Percentiles rank a stretch among this genome's conserved stretches.
phyloP scores from a whole-genome alignment of 2,113 vertebrate genomes.

The Ranitomeya imitator region DNA sequence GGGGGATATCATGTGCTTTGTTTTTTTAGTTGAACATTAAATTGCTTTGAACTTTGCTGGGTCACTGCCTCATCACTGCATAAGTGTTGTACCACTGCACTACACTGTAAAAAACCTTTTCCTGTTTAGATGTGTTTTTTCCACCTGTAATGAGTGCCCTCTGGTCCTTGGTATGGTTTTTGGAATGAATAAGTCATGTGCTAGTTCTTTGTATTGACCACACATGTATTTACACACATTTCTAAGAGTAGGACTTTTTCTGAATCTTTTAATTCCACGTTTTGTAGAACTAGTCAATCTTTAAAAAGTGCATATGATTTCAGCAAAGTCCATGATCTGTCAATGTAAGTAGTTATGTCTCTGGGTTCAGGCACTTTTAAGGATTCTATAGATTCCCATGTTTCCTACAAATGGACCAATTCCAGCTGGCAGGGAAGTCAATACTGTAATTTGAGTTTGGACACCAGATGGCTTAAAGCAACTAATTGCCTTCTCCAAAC shows the following conservation, averaged over 20 bases:
- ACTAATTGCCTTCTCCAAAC: slow-evolving; percentile 51
- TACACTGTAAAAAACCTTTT: no score
- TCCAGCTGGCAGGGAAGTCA: slow-evolving; percentile 50
- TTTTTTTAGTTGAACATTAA: no score
- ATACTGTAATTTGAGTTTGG: slow-evolving; percentile 48
- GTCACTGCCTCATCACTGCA: no score
- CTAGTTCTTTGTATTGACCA: no score
- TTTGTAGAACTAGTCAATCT: background rate
- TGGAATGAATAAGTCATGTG: no score
- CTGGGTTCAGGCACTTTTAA: background rate
- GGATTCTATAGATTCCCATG: slow-evolving; percentile 17
- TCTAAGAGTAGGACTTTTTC: background rate
- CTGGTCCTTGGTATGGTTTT: no score
- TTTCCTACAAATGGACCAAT: slow-evolving; percentile 29
- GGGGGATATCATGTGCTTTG: no score
- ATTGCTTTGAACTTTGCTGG: no score
- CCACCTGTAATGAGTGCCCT: no score
- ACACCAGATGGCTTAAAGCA: slow-evolving; percentile 47
- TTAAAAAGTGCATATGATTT: background rate
- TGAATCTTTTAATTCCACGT: background rate
- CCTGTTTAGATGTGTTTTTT: no score
- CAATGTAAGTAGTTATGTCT: background rate
- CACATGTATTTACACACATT: no score
- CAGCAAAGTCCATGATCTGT: background rate
- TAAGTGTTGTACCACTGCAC: no score